A percentile compares a stretch with the other conserved stretches of the same genome.
Conservation (phyloP, 1,140 invertebrate genomes). For the Cydia fagiglandana region DNA sequence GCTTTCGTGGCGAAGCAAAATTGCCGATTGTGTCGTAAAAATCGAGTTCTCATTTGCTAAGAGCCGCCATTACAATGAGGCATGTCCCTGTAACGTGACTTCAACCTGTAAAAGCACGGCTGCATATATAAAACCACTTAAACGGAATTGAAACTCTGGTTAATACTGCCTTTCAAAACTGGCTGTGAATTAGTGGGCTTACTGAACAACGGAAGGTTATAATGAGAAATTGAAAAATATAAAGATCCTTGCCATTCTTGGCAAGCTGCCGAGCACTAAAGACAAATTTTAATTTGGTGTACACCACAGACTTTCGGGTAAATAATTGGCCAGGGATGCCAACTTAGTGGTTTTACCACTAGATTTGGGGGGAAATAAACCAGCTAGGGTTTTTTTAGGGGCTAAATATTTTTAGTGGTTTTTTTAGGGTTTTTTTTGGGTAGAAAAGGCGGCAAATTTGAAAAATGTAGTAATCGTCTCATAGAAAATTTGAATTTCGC, state of each 20-base stretch:
- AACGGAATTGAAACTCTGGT: not conserved
- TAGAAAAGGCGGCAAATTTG: too few species aligned
- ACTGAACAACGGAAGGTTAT: slow-evolving; percentile 18
- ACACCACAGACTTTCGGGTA: not conserved
- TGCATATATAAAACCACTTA: slow-evolving; percentile 1
- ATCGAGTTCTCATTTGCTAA: slow-evolving; percentile 69
- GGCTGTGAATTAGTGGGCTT: not conserved
- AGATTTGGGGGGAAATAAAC: too few species aligned
- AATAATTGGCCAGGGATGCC: slow-evolving; percentile 7
- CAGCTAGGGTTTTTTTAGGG: too few species aligned
- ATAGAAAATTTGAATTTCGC: too few species aligned
- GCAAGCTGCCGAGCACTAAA: slow-evolving; percentile 5
- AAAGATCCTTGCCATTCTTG: slow-evolving; percentile 26
- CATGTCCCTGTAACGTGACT: slow-evolving; percentile 48
- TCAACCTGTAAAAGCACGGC: slow-evolving; percentile 35
- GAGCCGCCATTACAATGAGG: slow-evolving; percentile 55
- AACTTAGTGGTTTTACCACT: too few species aligned
- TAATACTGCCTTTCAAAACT: not conserved
- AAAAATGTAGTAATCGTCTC: too few species aligned
- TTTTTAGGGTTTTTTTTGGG: too few species aligned
- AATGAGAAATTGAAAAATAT: slow-evolving; percentile 31
- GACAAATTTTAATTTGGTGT: slow-evolving; percentile 19
- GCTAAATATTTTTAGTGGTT: too few species aligned
- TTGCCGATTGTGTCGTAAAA: slow-evolving; percentile 62
- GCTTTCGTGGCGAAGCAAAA: slow-evolving; percentile 53